Conservation (phyloP, 2,888 invertebrate genomes). For the Cephus pygmeus region DNA sequence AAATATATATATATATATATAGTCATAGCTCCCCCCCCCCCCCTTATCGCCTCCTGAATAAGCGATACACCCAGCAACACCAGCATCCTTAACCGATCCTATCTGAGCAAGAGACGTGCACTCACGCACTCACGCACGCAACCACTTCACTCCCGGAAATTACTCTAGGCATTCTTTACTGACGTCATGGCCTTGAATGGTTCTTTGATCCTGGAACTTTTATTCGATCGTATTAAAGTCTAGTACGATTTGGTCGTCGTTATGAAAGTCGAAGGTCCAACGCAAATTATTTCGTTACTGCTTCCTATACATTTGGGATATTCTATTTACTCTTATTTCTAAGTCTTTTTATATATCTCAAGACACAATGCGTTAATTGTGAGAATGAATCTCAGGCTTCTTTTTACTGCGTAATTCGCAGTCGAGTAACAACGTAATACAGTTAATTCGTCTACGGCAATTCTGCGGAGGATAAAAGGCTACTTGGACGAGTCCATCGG, state of each 20-base stretch:
- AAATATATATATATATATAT: not conserved
- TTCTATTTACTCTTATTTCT: not conserved
- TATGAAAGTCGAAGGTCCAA: not conserved
- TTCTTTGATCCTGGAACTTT: slow-evolving; percentile 6
- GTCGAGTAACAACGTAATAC: not conserved
- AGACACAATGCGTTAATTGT: not conserved
- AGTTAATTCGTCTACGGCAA: not conserved
- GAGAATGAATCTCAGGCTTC: not conserved
- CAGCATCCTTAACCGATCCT: not conserved
- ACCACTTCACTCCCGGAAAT: slow-evolving; percentile 29
- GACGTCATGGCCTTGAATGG: slow-evolving; percentile 32
- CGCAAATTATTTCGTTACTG: not conserved
- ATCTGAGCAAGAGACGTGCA: slow-evolving; percentile 9
- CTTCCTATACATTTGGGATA: not conserved
- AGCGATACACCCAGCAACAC: not conserved
- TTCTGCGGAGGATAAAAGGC: not conserved
- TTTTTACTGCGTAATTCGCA: not conserved
- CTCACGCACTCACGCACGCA: slow-evolving; percentile 9
- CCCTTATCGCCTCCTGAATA: not conserved
- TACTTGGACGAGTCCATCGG: not conserved
- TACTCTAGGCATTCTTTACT: slow-evolving; percentile 19
- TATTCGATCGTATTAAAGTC: not conserved
- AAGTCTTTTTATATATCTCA: not conserved
- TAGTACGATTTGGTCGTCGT: not conserved
- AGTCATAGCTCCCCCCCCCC: not conserved